These are phyloP conservation scores for Meloidogyne exigua DNA, from an alignment of 1,140 invertebrate genomes.

Conservation along the genomic window DNA sequence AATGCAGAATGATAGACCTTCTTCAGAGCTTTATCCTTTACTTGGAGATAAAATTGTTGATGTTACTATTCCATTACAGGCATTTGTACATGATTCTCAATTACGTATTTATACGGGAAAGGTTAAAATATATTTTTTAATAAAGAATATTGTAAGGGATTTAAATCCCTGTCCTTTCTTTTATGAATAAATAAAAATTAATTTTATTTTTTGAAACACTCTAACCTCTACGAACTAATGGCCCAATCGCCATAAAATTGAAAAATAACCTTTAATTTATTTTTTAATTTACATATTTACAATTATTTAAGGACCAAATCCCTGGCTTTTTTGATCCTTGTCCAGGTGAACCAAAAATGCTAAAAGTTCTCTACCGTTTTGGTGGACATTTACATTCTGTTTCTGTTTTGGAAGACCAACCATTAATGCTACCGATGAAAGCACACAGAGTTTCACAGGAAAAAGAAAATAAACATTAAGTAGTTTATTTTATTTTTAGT, in stretches of 20 bases:
- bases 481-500: conserved; percentile 2
- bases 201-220: too few relatives aligned
- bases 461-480: not conserved
- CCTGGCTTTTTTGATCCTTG: conserved; percentile 95
- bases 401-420: conserved; percentile 77
- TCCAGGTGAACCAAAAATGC: conserved; percentile 83
- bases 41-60: conserved; percentile 74
- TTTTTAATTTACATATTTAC: too few relatives aligned
- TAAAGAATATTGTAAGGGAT: not conserved
- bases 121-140: conserved; percentile 67
- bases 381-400: conserved; percentile 76
- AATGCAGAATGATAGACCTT: conserved; percentile 50
- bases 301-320: conserved; percentile 76
- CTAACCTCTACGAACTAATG: too few relatives aligned
- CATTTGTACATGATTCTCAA: conserved; percentile 84
- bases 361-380: conserved; percentile 83
- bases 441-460: conserved; percentile 55
- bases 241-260: too few relatives aligned
- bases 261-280: too few relatives aligned
- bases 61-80: conserved; percentile 87
- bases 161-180: too few relatives aligned
- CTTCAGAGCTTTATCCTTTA: conserved; percentile 47
- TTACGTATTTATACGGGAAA: conserved; percentile 81
- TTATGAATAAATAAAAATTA: too few relatives aligned
- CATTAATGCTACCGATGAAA: conserved; percentile 74